Evolutionary conservation across 2,113 vertebrate species (phyloP), one percentile per base, ranked within the genome.

Genomic region (Alligator mississippiensis): DNA sequence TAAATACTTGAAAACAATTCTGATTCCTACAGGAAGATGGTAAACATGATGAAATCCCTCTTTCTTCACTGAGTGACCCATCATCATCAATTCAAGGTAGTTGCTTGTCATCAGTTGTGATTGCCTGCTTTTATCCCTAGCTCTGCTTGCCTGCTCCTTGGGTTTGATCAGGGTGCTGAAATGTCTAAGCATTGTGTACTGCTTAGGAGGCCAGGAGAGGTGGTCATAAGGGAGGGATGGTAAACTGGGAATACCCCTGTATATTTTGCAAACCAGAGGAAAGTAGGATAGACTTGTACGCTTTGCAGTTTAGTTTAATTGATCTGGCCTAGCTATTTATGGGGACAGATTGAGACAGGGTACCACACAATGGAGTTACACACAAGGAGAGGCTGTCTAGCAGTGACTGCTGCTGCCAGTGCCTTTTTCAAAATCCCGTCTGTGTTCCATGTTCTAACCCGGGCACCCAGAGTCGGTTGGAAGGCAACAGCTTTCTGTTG

Each of bases 1-100:
- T 19, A 24, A 18, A 14, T 22, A 15, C 27, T 68, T 17, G 16
- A 24, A 47, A 0, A 1, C 1, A 6, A 3, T 9, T 76, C 66
- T 30, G 2, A 21, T 60, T 27, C 47, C 22, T 13, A 11, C 28
- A 27, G 28, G 27, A 38, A 54, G 47, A 25, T 34, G 66, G 47
- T 58, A 62, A 59, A 55, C 22, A 62, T 13, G 64, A 78, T n/a
- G 24, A 76, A 16, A 2, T 12, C 5, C 15, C 1, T 0, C 1
- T 18, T 58, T 63, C 47, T 55, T 25, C 13, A 5, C 21, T 68
- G 55, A 12, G 25, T 38, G 54, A 5, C 30, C 8, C 54, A 1
- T 16, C 3, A 0, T 14, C 11, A n/a, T 66, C 1, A 25, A 24
- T 27, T 4, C 6, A 55, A n/a, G 78, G 3, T 22, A 19, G 18